Evolutionary conservation across 2,113 vertebrate species (phyloP).

Genomic region (Serranochromis macrocephalus): DNA sequence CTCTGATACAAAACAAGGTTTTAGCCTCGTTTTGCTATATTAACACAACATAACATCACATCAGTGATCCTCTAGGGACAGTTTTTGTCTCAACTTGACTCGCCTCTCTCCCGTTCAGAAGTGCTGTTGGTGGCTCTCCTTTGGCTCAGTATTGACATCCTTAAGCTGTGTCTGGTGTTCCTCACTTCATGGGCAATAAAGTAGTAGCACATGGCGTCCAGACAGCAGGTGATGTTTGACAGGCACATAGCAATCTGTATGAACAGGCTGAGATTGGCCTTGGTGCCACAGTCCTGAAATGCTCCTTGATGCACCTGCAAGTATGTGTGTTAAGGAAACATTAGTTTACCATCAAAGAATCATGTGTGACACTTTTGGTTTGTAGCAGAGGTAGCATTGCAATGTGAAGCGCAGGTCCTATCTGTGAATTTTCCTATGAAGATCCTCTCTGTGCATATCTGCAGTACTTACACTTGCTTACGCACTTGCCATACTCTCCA

Average conservation of each 20-base stretch:
- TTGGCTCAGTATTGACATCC: constrained; percentile 3
- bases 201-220: constrained; percentile 88
- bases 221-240: constrained; percentile 85
- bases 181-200: constrained; percentile 79
- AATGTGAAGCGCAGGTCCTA: background rate
- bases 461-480: background rate
- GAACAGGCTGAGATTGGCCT: constrained; percentile 76
- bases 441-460: background rate
- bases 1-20: background rate
- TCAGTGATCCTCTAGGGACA: background rate
- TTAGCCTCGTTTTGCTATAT: background rate
- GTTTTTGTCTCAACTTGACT: background rate
- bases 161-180: constrained; percentile 23
- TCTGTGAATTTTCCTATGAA: background rate
- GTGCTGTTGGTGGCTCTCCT: constrained; percentile 52
- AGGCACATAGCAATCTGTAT: constrained; percentile 78
- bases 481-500: background rate
- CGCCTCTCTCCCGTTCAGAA: constrained; percentile 22
- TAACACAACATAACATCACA: background rate
- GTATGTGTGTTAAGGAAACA: background rate
- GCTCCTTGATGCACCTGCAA: constrained; percentile 60
- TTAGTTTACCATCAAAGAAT: background rate
- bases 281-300: constrained; percentile 66
- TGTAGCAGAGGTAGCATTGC: background rate
- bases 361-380: background rate